Evolutionary conservation across 2,113 vertebrate genomes (phyloP), one percentile per base, ranked within the genome.

Genomic region (Cephalophus harveyi): DNA sequence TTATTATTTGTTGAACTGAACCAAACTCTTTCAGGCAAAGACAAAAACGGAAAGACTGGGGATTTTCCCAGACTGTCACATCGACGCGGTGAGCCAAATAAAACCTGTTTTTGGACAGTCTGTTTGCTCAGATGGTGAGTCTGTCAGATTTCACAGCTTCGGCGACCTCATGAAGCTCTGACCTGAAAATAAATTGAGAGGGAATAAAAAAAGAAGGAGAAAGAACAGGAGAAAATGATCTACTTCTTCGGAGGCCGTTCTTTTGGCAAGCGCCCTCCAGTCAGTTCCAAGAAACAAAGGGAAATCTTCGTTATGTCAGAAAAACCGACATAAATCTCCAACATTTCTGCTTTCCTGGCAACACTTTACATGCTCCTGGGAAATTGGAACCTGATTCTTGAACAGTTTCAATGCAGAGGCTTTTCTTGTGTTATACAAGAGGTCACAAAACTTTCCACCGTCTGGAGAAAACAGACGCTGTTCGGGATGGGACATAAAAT

Each of bases 121-220:
- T 93, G 91, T 78, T 48, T 21, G 60, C 82, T 96, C 96, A 92
- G 96, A 97, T 79, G 89, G 94, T 0, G 9, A 67, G 96, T 91
- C 96, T 97, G 96, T 86, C 91, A 64, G 96, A 46, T 89, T 95
- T 95, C 96, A 95, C 97, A 91, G 96, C 96, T 76, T 64, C 36
- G 0, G 57, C 82, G 87, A 96, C 97, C 98, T 97, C 89, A 4
- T 36, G 60, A 92, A 60, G 92, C 97, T 92, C 97, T 90, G 96
- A 91, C 88, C 97, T 71, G 89, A 92, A 96, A 97, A 87, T 91
- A 97, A 95, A 97, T 52, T 28, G 82, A 54, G 83, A 87, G 30
- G 36, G 60, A 82, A 95, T 89, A 54, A 64, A 67, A 94, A 71
- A 33, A 92, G 81, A 13, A 82, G 60, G 23, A 28, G 40, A 62